Base-by-base conservation (phyloP, 1,140 invertebrate species). In the Limonius californicus region DNA sequence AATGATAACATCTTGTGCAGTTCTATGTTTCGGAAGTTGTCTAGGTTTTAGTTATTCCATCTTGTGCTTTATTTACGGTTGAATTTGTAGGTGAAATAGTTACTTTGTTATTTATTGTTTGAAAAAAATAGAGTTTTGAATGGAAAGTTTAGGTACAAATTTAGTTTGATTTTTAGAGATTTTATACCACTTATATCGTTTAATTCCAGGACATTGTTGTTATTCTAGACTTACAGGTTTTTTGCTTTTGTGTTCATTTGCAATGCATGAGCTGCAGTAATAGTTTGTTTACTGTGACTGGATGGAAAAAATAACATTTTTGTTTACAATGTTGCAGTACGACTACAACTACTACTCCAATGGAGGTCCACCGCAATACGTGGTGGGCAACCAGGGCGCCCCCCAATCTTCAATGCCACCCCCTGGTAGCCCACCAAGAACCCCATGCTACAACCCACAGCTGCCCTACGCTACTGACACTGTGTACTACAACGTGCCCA, bases 321-420 rank as follows among this genome's bases (percentile, higher is more conserved):
- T 14, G n/a, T 12, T 39, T 39, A 60, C 30, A 2, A 9, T 39
- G 7, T 61, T 61, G 14, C 60, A 76, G 74, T 75, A 72, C 59
- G 73, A 76, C n/a, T 74, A 71, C 67, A 68, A 69, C 57, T 71
- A 72, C 54, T 76, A 73, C 59, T 54, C 68, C 8, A 70, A 70
- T 56, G 72, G 71, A 43, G 70, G 63, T 7, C 62, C 69, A 11
- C 66, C 68, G 45, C 15, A 70, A 50, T 72, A 70, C 62, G 65
- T 72, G 63, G 64, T 69, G 45, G 68, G 69, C 8, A 60, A 57
- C 53, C 58, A 69, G 65, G 59, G 61, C 42, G 66, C 65, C 9
- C 64, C 67, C 15, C 45, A 43, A 20, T 62, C 64, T 47, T 62
- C 68, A 61, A 39, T 66, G 50, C 50, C 59, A 63, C 65, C 66